Percentiles rank a stretch among this genome's conserved stretches.
phyloP scores from a whole-genome alignment of 2,888 invertebrate genomes.

The Serripes groenlandicus region DNA sequence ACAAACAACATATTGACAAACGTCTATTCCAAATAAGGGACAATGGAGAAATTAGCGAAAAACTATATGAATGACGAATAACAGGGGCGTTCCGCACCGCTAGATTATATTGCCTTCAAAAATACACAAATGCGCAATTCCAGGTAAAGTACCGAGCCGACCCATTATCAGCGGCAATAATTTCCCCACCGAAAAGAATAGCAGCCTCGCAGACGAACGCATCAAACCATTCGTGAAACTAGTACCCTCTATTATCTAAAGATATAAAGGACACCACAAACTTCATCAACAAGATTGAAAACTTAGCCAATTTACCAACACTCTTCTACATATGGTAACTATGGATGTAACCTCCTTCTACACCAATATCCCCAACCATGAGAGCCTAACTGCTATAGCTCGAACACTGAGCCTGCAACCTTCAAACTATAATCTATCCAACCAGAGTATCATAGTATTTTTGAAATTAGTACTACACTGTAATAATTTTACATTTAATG shows the following conservation, averaged over 20 bases:
- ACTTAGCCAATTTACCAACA: background rate
- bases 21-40: background rate
- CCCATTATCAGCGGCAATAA: background rate
- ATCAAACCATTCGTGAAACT: background rate
- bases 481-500: background rate
- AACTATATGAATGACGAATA: background rate
- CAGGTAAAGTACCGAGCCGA: background rate
- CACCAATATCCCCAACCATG: slow-evolving; percentile 1
- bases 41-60: background rate
- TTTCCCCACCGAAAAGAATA: background rate
- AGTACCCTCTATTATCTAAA: background rate
- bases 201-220: background rate
- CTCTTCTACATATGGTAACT: background rate
- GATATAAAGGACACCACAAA: background rate
- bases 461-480: background rate
- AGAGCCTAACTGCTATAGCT: background rate
- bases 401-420: background rate
- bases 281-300: background rate
- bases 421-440: background rate
- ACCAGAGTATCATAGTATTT: background rate
- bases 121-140: background rate
- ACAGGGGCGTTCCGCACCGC: background rate
- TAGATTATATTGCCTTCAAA: background rate
- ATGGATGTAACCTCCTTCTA: background rate
- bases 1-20: too few species aligned